Evolutionary conservation across 2,888 invertebrate genomes (phyloP), one percentile per base, ranked within the genome.

Genomic region (Mellilla xanthometata): DNA sequence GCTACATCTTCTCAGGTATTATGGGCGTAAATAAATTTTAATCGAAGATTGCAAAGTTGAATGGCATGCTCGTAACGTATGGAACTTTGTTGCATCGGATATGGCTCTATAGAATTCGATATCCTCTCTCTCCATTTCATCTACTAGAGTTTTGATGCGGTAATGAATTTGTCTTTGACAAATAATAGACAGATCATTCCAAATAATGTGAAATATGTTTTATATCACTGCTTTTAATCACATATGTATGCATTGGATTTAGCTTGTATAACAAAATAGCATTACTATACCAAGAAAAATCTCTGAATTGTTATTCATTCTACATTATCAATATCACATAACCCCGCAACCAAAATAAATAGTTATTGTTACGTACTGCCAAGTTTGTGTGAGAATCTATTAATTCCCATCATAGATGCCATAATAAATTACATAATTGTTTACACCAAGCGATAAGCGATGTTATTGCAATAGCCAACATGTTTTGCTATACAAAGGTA

Each of bases 11-110:
- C 34, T 39, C 11, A 28, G 28, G 38, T 7, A 22, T 12, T 40
- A 49, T 34, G 36, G 42, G 45, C 49, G 48, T 49, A 43, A 29
- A 50, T 46, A 52, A 45, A 47, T 49, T 52, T 47, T 49, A 56
- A 43, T 52, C 45, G 52, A 43, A 52, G 49, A 52, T 48, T 30
- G 48, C 41, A 49, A 49, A 52, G 38, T 43, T 39, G 28, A 22
- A 30, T 10, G 44, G 43, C 28, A 49, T 48, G 42, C 45, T 24
- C 12, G 47, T 40, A 30, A 36, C 35, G 19, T 15, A 19, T 35
- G 30, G 33, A 36, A 30, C 29, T 23, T 34, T 36, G 35, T 41
- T 47, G 32, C 36, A 47, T 47, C 47, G 28, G 41, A 47, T 41
- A 41, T 47, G 47, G 36, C 33, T 36, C 22, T 47, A 36, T 41